Conservation (phyloP, 2,113 vertebrate species). For the Opisthocomus hoazin region DNA sequence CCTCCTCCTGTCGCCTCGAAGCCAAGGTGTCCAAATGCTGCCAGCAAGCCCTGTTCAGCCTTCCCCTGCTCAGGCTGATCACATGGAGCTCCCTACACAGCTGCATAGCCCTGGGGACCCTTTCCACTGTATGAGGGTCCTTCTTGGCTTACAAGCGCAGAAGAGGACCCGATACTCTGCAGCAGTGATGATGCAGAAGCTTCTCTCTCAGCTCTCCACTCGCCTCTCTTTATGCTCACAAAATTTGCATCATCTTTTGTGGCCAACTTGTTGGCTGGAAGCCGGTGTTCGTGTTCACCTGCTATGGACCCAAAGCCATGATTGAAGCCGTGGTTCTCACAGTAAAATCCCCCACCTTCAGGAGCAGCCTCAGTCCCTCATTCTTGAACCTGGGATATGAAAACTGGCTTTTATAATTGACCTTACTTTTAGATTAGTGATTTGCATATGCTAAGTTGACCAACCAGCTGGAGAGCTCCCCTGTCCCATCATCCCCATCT, state of each 20-base stretch:
- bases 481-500: background rate
- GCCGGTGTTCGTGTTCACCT: fast-evolving
- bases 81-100: fast-evolving
- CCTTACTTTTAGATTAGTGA: background rate
- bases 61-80: background rate
- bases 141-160: fast-evolving
- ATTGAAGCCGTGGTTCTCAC: fast-evolving
- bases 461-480: background rate
- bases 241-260: background rate
- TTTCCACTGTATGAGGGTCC: fast-evolving
- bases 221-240: background rate
- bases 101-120: fast-evolving
- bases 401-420: background rate
- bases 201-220: background rate
- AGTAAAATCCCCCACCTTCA: background rate
- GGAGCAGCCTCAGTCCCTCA: background rate
- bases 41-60: background rate
- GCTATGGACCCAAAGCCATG: fast-evolving
- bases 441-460: background rate
- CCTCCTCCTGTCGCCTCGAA: background rate
- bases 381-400: background rate
- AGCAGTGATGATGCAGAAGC: background rate
- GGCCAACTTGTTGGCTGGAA: background rate
- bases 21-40: background rate
- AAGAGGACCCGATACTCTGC: fast-evolving